Evolutionary conservation across 2,888 invertebrate species (phyloP).

Genomic region (Congeria kusceri): DNA sequence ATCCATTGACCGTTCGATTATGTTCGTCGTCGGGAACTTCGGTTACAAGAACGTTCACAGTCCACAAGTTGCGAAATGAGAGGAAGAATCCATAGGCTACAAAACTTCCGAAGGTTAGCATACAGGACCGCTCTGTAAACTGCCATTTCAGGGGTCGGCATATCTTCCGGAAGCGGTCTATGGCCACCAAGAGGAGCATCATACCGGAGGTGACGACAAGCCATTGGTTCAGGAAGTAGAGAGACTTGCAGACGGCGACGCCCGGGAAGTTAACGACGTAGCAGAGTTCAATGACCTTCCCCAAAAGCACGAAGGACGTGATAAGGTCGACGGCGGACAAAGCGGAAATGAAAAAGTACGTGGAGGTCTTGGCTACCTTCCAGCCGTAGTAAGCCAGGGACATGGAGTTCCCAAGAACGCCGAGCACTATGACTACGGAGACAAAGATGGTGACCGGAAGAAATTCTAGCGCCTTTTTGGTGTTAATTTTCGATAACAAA

Average conservation of each 20-base stretch:
- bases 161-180: slow-evolving; percentile 19
- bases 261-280: slow-evolving; percentile 3
- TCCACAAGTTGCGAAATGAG: not conserved
- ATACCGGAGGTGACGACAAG: not conserved
- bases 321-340: slow-evolving; percentile 8
- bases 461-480: too few relatives aligned
- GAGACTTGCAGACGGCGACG: not conserved
- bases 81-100: not conserved
- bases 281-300: slow-evolving; percentile 22
- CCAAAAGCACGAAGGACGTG: slow-evolving; percentile 10
- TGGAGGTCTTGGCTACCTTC: slow-evolving; percentile 6
- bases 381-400: slow-evolving; percentile 18
- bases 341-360: slow-evolving; percentile 5
- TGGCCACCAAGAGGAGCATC: not conserved
- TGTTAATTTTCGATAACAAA: too few relatives aligned
- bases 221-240: slow-evolving; percentile 23
- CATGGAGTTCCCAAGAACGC: slow-evolving; percentile 14
- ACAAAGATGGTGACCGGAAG: not conserved
- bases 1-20: not conserved
- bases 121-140: not conserved
- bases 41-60: not conserved
- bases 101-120: not conserved
- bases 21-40: not conserved
- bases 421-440: slow-evolving; percentile 8
- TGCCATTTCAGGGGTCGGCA: slow-evolving; percentile 21